Percentiles rank a stretch among this genome's conserved stretches.
These are phyloP conservation scores for Neostethus bicornis DNA, from an alignment of 2,797 vertebrate species.

Conservation along the genomic window DNA sequence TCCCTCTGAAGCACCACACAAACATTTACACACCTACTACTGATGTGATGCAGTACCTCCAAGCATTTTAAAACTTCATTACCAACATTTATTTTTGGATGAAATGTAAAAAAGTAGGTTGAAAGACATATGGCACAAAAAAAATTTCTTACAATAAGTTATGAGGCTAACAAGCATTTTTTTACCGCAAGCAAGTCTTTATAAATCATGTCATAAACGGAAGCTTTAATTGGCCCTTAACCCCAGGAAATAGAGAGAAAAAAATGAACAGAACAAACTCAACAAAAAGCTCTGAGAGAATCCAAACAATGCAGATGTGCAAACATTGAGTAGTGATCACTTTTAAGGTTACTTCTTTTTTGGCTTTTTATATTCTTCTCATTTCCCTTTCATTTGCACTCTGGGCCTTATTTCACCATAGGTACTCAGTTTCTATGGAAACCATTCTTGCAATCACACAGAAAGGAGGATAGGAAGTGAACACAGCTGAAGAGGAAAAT, in stretches of 20 bases:
- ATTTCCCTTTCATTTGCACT: constrained; percentile 9
- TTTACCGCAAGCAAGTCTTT: constrained; percentile 36
- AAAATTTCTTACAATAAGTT: constrained; percentile 38
- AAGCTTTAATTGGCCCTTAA: constrained; percentile 61
- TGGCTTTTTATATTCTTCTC: constrained; percentile 1
- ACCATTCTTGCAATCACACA: constrained; percentile 63
- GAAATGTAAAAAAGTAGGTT: neutral
- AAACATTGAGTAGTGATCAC: constrained; percentile 16
- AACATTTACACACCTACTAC: constrained; percentile 13
- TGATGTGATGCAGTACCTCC: neutral
- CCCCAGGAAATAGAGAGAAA: constrained; percentile 43
- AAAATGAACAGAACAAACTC: constrained; percentile 35
- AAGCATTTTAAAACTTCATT: constrained; percentile 6
- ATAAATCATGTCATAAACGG: constrained; percentile 28
- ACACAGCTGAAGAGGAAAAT: constrained; percentile 63
- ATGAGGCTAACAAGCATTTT: constrained; percentile 49
- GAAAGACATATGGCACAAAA: constrained; percentile 1
- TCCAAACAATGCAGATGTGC: constrained; percentile 11
- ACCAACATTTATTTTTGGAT: neutral
- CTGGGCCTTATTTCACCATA: constrained; percentile 47
- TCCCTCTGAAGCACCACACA: constrained; percentile 4
- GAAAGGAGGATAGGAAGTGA: no score
- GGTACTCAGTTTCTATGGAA: constrained; percentile 79
- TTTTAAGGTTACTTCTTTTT: constrained; percentile 26
- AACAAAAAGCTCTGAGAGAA: constrained; percentile 44